These are phyloP conservation scores for Pomacea canaliculata DNA, from an alignment of 2,888 invertebrate genomes.

Conservation along the genomic window DNA sequence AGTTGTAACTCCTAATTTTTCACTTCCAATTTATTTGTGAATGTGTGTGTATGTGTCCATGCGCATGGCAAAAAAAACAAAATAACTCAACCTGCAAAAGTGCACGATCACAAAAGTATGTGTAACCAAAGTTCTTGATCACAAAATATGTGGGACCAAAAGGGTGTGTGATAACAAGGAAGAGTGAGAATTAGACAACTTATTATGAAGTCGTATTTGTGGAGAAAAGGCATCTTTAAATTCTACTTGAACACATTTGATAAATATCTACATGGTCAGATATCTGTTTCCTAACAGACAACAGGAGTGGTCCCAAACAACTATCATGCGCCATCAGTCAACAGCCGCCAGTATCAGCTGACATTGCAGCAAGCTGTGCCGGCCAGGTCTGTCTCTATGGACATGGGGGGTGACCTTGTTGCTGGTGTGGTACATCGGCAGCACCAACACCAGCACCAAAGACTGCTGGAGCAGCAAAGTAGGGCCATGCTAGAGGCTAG, in stretches of 20 bases:
- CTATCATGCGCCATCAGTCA: conserved; percentile 50
- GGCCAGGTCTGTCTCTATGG: conserved; percentile 13
- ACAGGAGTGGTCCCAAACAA: conserved; percentile 56
- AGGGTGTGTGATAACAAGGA: too few species aligned
- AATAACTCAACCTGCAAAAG: too few species aligned
- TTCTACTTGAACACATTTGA: too few species aligned
- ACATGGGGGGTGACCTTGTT: neutral
- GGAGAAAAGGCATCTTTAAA: too few species aligned
- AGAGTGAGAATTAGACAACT: too few species aligned
- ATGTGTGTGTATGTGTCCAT: conserved; percentile 2
- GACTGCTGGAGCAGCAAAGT: conserved; percentile 36
- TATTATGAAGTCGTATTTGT: too few species aligned
- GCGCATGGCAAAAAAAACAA: neutral
- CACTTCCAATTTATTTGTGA: neutral
- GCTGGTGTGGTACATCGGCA: neutral
- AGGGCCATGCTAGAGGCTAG: conserved; percentile 36
- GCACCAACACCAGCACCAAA: conserved; percentile 57
- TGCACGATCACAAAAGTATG: too few species aligned
- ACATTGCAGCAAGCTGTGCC: conserved; percentile 49
- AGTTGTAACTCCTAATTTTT: too few species aligned
- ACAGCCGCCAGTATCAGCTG: conserved; percentile 59
- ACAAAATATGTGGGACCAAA: too few species aligned
- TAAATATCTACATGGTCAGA: too few species aligned
- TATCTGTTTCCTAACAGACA: conserved; percentile 30
- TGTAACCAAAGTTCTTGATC: too few species aligned